phyloP scores from a whole-genome alignment of 2,113 vertebrate genomes.

The Eurypyga helias region DNA sequence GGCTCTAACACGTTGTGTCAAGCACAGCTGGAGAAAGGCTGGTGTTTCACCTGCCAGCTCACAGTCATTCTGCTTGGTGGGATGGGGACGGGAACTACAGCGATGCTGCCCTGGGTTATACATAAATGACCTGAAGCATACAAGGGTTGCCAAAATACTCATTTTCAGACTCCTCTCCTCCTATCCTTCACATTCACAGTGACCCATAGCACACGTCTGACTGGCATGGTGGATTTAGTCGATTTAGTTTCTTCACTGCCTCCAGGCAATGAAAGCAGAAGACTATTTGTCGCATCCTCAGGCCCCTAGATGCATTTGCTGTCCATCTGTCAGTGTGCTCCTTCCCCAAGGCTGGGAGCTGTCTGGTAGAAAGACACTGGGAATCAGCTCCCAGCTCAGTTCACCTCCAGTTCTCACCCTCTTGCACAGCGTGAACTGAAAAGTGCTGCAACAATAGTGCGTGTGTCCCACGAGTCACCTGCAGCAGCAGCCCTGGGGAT shows the following conservation, averaged over 20 bases:
- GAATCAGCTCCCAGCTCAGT: background rate
- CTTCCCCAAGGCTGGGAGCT: background rate
- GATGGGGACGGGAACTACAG: background rate
- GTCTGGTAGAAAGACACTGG: background rate
- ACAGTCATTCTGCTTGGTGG: background rate
- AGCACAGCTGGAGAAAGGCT: background rate
- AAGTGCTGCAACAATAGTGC: background rate
- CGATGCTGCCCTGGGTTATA: background rate
- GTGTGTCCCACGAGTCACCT: background rate
- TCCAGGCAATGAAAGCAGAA: background rate
- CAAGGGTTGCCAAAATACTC: background rate
- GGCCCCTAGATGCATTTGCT: background rate
- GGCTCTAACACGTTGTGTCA: rapidly evolving
- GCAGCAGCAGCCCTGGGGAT: rapidly evolving
- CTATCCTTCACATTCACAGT: background rate
- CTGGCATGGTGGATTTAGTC: background rate
- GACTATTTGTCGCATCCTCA: background rate
- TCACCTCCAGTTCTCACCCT: background rate
- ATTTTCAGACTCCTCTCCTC: background rate
- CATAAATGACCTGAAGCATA: background rate
- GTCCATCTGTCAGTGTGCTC: rapidly evolving
- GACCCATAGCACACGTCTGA: background rate
- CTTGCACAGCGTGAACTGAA: rapidly evolving
- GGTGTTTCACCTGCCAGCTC: background rate
- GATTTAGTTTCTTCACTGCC: background rate